Conservation (phyloP, 2,797 vertebrate species). For the Thunnus albacares region DNA sequence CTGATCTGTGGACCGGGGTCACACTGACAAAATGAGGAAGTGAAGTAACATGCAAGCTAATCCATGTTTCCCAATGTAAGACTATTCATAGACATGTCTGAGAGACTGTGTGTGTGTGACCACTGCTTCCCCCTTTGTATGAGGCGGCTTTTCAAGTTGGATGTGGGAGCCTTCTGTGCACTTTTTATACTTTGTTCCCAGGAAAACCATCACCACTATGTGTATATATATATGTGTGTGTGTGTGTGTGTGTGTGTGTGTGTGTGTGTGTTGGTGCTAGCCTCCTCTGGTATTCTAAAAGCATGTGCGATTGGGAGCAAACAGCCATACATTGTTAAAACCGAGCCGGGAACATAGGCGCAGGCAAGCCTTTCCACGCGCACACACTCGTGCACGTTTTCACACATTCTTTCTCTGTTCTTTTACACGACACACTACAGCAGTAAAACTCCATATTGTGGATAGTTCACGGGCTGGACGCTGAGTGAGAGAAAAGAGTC, state of each 20-base stretch:
- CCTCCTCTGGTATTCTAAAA: conserved; percentile 53
- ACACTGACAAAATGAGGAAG: conserved; percentile 23
- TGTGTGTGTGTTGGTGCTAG: conserved; percentile 9
- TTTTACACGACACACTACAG: conserved; percentile 14
- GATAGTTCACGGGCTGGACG: background rate
- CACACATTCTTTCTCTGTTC: background rate
- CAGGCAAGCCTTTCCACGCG: background rate
- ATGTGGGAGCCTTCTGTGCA: conserved; percentile 69
- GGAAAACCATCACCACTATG: conserved; percentile 47
- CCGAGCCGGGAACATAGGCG: conserved; percentile 14
- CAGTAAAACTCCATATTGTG: conserved; percentile 17
- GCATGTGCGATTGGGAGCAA: conserved; percentile 51
- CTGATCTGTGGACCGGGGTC: background rate
- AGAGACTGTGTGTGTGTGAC: conserved; percentile 21
- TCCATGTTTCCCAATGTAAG: conserved; percentile 31
- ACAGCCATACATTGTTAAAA: conserved; percentile 63
- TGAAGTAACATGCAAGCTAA: conserved; percentile 19
- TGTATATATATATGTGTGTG: conserved; percentile 1
- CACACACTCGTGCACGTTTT: background rate
- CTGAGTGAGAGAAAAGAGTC: conserved; percentile 9
- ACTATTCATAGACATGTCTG: conserved; percentile 46
- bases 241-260: background rate
- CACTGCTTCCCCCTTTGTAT: conserved; percentile 51
- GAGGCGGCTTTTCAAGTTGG: conserved; percentile 62
- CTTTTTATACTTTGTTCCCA: conserved; percentile 56